These are phyloP conservation scores for Magallana gigas DNA, from an alignment of 1,140 invertebrate genomes.

Conservation along the genomic window DNA sequence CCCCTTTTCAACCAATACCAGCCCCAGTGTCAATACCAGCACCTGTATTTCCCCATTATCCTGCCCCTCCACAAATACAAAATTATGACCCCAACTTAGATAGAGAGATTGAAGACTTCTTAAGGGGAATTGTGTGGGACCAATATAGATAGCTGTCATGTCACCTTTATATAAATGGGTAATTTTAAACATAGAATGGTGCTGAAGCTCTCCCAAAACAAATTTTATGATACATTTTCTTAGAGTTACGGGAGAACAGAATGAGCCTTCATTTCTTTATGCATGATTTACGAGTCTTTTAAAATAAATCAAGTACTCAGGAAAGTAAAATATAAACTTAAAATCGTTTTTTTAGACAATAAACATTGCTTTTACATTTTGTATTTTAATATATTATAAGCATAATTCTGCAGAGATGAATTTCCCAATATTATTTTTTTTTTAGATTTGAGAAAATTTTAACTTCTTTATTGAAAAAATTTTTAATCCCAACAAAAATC, in stretches of 20 bases:
- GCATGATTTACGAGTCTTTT: too few species aligned
- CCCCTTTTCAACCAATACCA: conserved; percentile 45
- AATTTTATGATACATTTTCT: neutral
- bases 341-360: too few species aligned
- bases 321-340: too few species aligned
- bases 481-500: too few species aligned
- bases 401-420: neutral
- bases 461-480: too few species aligned
- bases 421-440: neutral
- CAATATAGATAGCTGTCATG: conserved; percentile 50
- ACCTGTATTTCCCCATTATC: conserved; percentile 40
- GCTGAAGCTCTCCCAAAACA: neutral
- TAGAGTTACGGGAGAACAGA: neutral
- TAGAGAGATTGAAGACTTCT: conserved; percentile 73
- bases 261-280: too few species aligned
- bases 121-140: conserved; percentile 68
- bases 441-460: too few species aligned
- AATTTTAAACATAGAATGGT: neutral
- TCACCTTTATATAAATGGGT: neutral
- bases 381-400: too few species aligned
- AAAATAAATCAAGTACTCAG: too few species aligned
- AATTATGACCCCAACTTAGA: conserved; percentile 66
- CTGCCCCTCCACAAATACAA: conserved; percentile 30
- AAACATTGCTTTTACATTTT: too few species aligned
- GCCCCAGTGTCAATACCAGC: conserved; percentile 48